Evolutionary conservation across 2,797 vertebrate species (phyloP), one percentile per base, ranked within the genome.

Genomic region (Fistularia commersonii): DNA sequence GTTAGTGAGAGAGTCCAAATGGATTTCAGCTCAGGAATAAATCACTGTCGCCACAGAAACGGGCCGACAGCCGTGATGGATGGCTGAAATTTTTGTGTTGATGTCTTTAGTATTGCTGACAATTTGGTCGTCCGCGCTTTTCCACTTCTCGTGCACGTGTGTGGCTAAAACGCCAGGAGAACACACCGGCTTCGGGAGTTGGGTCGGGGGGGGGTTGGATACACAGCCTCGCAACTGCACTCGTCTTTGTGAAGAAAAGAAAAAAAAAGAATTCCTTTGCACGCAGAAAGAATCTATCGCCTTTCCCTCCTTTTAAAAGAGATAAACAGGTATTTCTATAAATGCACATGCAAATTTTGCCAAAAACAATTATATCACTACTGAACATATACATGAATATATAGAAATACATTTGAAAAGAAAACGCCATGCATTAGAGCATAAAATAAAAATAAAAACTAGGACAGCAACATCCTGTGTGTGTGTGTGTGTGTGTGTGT

Each of bases 51-150:
- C 79, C 78, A 85, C 83, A 82, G 85, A 90, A 90, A 89, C 73
- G 67, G 77, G 74, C 77, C 51, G 83, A 91, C 89, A 87, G 87
- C 82, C 85, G 81, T 91, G 91, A 92, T 91, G 88, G 88, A 91
- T 91, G 88, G 87, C 85, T 83, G 75, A 89, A 89, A 88, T 88
- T 85, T 88, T 89, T 87, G 81, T 85, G 81, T 90, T 91, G 88
- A 91, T 90, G 90, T 91, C 87, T 90, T 91, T 90, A 92, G 89
- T 89, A 89, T 86, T 87, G 88, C 87, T 88, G 88, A 90, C 89
- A 88, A 92, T 91, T 90, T 90, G 85, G 81, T 86, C 76, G 84
- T 88, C 85, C 76, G 54, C 79, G 83, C 69, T 87, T 89, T 90
- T 81, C 64, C 80, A 74, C 80, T 84, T 88, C 81, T 77, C 68